Percentiles rank a stretch among this genome's conserved stretches.
Evolutionary conservation across 2,888 invertebrate genomes (phyloP).

Genomic region (Erpobdella octoculata): DNA sequence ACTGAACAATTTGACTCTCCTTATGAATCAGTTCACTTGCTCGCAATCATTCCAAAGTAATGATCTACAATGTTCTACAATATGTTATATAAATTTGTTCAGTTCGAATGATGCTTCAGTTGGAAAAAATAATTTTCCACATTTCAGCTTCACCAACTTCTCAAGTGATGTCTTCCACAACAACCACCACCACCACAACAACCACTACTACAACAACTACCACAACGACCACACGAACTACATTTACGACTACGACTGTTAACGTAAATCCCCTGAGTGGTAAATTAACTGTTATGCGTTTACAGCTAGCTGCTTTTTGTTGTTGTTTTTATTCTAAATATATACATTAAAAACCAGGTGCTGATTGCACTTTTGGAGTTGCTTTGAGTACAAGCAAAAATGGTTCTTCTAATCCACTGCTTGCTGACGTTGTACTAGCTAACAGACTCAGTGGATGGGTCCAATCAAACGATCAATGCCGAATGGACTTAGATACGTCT

Average conservation of each 20-base stretch:
- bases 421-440: slow-evolving; percentile 19
- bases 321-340: not conserved
- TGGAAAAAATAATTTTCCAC: too few relatives aligned
- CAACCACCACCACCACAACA: not conserved
- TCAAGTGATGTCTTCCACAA: too few relatives aligned
- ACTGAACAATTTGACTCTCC: slow-evolving; percentile 12
- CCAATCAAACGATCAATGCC: slow-evolving; percentile 3
- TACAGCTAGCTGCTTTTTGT: not conserved
- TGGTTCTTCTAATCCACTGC: not conserved
- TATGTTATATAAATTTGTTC: too few relatives aligned
- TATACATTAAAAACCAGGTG: slow-evolving; percentile 9
- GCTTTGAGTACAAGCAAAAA: not conserved
- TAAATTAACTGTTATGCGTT: too few relatives aligned
- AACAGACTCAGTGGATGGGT: slow-evolving; percentile 22
- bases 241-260: slow-evolving; percentile 6
- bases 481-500: not conserved
- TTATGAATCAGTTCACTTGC: slow-evolving; percentile 27
- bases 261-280: not conserved
- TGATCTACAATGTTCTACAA: too few relatives aligned
- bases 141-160: too few relatives aligned
- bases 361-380: slow-evolving; percentile 27
- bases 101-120: too few relatives aligned
- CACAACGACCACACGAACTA: slow-evolving; percentile 8
- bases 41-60: slow-evolving; percentile 1
- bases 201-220: slow-evolving; percentile 22